A percentile compares a stretch with the other conserved stretches of the same genome.
These are phyloP conservation scores for Athripsodes cinereus DNA, from an alignment of 2,888 invertebrate species.

Conservation along the genomic window DNA sequence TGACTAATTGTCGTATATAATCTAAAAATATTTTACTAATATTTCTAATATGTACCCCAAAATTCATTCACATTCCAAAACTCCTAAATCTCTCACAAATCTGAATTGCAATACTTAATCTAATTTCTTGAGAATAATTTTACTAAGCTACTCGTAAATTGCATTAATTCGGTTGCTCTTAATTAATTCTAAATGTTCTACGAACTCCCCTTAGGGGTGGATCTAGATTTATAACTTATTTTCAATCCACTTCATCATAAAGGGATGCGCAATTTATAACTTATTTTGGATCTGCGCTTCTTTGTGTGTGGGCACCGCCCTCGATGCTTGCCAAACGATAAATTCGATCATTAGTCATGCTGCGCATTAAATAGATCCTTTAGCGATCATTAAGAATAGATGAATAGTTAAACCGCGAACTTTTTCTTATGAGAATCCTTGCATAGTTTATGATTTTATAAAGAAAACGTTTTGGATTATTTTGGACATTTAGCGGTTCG, in stretches of 20 bases:
- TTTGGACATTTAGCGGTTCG: no score
- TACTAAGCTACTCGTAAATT: no score
- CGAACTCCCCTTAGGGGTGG: neutral
- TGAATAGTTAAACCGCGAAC: neutral
- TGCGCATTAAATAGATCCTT: neutral
- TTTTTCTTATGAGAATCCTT: neutral
- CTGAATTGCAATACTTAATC: no score
- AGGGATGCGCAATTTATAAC: slow-evolving; percentile 8
- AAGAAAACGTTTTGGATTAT: no score
- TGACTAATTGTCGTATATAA: no score
- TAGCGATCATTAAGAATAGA: neutral
- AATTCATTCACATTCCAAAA: no score
- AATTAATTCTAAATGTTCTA: neutral
- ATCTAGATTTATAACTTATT: neutral
- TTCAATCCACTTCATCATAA: neutral
- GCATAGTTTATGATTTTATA: no score
- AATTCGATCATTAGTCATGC: slow-evolving; percentile 1
- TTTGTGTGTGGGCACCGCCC: slow-evolving; percentile 6
- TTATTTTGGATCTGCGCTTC: neutral
- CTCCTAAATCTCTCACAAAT: no score
- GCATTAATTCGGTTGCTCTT: neutral
- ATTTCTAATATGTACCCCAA: no score
- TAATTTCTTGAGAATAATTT: no score
- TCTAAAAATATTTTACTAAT: no score
- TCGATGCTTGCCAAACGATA: neutral